Percentiles rank a stretch among this genome's conserved stretches.
Conservation (phyloP, 2,797 vertebrate species). For the Triplophysa yarkandensis region DNA sequence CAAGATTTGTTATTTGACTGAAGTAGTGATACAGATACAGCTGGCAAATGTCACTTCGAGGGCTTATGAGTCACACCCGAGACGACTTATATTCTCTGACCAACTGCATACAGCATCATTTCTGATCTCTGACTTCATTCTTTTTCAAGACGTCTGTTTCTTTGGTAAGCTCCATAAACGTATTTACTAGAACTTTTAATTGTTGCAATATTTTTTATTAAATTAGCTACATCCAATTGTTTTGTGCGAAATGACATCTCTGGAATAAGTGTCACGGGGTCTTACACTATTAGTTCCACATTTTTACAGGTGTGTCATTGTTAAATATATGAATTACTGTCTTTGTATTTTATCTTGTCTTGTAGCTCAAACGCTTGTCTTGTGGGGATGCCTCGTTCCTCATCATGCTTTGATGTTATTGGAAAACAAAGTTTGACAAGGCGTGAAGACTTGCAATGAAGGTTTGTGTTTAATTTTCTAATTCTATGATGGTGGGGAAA, state of each 20-base stretch:
- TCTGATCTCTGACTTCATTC: not conserved
- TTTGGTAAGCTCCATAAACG: slow-evolving; percentile 5
- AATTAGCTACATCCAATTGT: not conserved
- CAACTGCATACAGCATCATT: not conserved
- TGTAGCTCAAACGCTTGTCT: not conserved
- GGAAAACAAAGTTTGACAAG: not conserved
- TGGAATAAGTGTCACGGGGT: not conserved
- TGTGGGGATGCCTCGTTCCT: not conserved
- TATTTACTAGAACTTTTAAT: not conserved
- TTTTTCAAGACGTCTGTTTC: not conserved
- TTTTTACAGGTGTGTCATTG: not conserved
- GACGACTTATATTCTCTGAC: not conserved
- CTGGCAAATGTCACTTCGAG: not conserved
- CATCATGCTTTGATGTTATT: not conserved
- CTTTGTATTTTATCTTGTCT: not conserved
- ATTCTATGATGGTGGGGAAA: not conserved
- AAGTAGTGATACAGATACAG: not conserved
- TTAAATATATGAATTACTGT: not conserved
- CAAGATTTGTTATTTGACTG: slow-evolving; percentile 21
- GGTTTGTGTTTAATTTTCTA: not conserved
- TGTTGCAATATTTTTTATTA: not conserved
- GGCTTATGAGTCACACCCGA: slow-evolving; percentile 12
- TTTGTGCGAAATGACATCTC: too few relatives aligned
- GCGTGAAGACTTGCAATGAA: not conserved
- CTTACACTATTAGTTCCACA: not conserved